These are phyloP conservation scores for Lithobates pipiens DNA, from an alignment of 2,797 vertebrate genomes.

Conservation along the genomic window DNA sequence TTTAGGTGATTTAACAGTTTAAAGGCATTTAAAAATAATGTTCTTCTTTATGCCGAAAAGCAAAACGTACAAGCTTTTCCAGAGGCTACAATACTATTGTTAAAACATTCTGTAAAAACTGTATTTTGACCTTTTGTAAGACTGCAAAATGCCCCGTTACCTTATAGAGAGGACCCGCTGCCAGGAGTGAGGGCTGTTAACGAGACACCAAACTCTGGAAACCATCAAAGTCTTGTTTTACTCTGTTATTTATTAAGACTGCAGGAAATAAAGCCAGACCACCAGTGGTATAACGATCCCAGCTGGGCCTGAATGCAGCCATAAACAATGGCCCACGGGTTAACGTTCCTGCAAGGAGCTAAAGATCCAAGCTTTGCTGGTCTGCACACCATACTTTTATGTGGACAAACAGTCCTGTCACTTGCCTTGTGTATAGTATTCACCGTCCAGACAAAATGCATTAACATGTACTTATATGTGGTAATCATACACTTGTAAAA, in stretches of 20 bases:
- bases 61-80: not conserved
- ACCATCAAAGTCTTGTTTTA: conserved; percentile 58
- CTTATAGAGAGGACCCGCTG: conserved; percentile 44
- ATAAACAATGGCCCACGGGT: conserved; percentile 55
- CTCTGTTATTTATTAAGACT: conserved; percentile 62
- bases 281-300: conserved; percentile 58
- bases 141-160: conserved; percentile 40
- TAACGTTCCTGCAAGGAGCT: conserved; percentile 31
- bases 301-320: conserved; percentile 51
- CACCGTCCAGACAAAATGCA: not conserved
- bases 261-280: conserved; percentile 61
- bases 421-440: not conserved
- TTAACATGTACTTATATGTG: not conserved
- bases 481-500: not conserved
- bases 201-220: conserved; percentile 58
- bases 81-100: not conserved
- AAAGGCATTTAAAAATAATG: not conserved
- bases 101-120: conserved; percentile 12
- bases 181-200: conserved; percentile 49
- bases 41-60: not conserved
- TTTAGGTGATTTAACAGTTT: not conserved
- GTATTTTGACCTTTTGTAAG: conserved; percentile 16
- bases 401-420: conserved; percentile 5
- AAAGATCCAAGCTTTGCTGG: conserved; percentile 17
- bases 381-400: conserved; percentile 18